phyloP scores from a whole-genome alignment of 2,113 vertebrate species.

The Calyptommatus sinebrachiatus region DNA sequence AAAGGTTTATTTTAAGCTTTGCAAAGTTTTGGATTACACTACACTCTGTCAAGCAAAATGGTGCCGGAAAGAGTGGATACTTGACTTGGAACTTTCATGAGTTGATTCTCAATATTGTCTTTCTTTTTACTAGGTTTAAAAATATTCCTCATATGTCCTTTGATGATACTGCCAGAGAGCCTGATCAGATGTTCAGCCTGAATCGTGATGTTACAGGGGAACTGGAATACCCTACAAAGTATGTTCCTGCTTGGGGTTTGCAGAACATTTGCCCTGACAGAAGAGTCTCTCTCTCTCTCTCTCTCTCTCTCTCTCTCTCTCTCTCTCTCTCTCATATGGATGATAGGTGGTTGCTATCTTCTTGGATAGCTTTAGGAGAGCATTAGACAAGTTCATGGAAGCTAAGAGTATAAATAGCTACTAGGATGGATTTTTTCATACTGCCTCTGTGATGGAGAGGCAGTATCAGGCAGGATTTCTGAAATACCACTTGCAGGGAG shows the following conservation, averaged over 20 bases:
- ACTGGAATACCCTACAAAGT: slow-evolving; percentile 97
- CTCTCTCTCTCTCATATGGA: no score
- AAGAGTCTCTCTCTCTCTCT: no score
- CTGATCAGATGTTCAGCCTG: slow-evolving; percentile 91
- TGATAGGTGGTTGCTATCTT: neutral
- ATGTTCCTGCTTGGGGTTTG: neutral
- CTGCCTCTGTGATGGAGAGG: no score
- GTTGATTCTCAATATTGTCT: neutral
- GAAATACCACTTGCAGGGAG: no score
- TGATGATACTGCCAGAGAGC: slow-evolving; percentile 86
- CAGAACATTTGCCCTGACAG: neutral
- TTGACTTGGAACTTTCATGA: neutral
- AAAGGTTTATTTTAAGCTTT: accelerated
- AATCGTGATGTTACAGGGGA: slow-evolving; percentile 85
- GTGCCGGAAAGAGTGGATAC: neutral
- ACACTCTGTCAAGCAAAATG: neutral
- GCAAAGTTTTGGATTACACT: no score
- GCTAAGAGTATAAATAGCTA: no score
- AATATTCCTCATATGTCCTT: slow-evolving; percentile 98
- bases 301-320: no score
- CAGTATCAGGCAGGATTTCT: no score
- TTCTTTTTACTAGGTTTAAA: slow-evolving; percentile 79
- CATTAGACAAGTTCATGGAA: no score
- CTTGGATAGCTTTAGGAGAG: neutral
- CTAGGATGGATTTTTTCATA: no score